phyloP scores from a whole-genome alignment of 2,797 vertebrate species.

The Leptatherina wallacei region DNA sequence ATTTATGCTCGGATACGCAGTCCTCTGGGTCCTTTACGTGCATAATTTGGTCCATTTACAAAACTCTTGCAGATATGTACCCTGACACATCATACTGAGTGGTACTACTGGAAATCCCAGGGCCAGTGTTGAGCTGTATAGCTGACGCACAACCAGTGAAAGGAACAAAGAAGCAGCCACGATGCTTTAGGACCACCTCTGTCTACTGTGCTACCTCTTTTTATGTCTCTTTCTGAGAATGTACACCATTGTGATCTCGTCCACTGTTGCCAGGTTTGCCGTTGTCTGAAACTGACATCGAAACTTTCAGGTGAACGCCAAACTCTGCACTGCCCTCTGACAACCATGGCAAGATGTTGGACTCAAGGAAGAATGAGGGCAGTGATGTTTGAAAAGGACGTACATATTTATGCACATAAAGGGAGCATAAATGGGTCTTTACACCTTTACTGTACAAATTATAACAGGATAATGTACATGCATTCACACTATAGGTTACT shows the following conservation, averaged over 20 bases:
- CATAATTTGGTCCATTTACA: too few relatives aligned
- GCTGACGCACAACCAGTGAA: not conserved
- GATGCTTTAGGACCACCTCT: not conserved
- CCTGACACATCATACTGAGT: too few relatives aligned
- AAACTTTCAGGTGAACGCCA: not conserved
- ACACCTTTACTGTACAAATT: conserved; percentile 14
- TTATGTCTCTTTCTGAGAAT: not conserved
- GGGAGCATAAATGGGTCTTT: not conserved
- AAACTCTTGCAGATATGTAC: too few relatives aligned
- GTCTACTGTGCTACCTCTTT: not conserved
- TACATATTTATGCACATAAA: not conserved
- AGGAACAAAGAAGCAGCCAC: not conserved
- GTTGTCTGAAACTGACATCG: not conserved
- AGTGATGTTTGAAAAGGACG: not conserved
- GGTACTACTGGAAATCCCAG: not conserved
- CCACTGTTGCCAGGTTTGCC: not conserved
- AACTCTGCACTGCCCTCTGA: not conserved
- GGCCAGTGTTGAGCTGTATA: not conserved
- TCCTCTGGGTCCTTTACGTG: not conserved
- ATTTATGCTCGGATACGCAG: not conserved
- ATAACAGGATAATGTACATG: not conserved
- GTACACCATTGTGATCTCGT: not conserved
- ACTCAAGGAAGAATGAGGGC: not conserved
- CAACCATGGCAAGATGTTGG: not conserved
- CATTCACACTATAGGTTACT: not conserved